Evolutionary conservation across 1,140 invertebrate species (phyloP), one percentile per base, ranked within the genome.

Genomic region (Drosophila triauraria): DNA sequence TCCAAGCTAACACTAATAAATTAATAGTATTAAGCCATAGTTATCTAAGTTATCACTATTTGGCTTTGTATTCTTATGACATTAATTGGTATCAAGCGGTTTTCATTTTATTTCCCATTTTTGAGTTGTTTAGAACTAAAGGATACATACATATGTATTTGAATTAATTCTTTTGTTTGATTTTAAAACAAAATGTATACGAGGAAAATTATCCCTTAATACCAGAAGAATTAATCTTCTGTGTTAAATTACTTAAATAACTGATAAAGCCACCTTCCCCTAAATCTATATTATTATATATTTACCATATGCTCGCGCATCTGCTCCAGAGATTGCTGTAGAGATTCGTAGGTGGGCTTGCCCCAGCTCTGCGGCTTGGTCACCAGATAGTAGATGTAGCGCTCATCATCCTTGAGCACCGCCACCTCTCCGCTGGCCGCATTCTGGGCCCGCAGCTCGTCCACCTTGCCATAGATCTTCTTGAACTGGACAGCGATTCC

Each of bases 321-420:
- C 64, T 92, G 91, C 27, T 80, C 64, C 48, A 94, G 69, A 4
- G 94, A 94, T n/a, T 75, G 75, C 74, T 92, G 92, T 25, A 94
- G 59, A 4, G 87, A 92, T 5, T 91, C 74, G 68, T 93, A 93
- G 0, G 93, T 94, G 17, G 94, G 94, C 75, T 93, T 94, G 40
- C 80, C 92, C 67, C 68, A 91, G 27, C 93, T 94, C 25, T 87
- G 51, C 4, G 78, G 65, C 81, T 94, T 94, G 6, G 94, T 94
- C 6, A 94, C 92, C 64, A 94, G 77, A 91, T 96, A 95, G 87
- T 95, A 96, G 4, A 95, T 93, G 71, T 77, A 95, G 7, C 95
- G 88, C 10, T 92, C 62, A 3, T 93, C 85, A 51, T 93, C 83
- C 65, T 93, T 64, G 17, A 95, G 84, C 10, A 94, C 84, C 32